These are phyloP conservation scores for Cyphomyrmex costatus DNA, from an alignment of 1,140 invertebrate genomes.

Conservation along the genomic window DNA sequence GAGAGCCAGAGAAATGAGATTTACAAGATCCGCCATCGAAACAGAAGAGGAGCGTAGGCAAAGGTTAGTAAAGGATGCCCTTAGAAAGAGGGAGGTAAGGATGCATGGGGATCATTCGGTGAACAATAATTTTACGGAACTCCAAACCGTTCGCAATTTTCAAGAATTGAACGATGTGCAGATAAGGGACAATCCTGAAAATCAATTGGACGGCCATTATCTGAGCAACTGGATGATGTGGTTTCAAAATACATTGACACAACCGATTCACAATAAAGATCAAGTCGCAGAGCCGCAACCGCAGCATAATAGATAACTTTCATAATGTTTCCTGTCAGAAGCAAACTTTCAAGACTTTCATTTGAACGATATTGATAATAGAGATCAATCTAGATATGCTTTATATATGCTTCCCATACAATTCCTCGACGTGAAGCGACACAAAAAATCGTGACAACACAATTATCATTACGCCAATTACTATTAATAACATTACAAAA, in stretches of 20 bases:
- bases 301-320: constrained; percentile 68
- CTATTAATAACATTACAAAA: constrained; percentile 40
- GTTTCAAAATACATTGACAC: constrained; percentile 79
- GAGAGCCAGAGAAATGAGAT: constrained; percentile 81
- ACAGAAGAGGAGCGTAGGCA: constrained; percentile 80
- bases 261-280: constrained; percentile 72
- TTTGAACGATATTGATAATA: constrained; percentile 18
- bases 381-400: constrained; percentile 50
- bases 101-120: constrained; percentile 72
- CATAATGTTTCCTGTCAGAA: constrained; percentile 24
- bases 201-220: constrained; percentile 77
- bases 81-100: constrained; percentile 80
- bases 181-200: constrained; percentile 76
- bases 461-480: constrained; percentile 39
- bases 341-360: constrained; percentile 4
- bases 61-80: constrained; percentile 80
- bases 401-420: constrained; percentile 59
- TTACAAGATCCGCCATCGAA: constrained; percentile 80
- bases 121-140: constrained; percentile 77
- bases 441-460: constrained; percentile 48
- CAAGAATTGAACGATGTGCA: constrained; percentile 78
- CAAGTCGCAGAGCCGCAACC: constrained; percentile 63
- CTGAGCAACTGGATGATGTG: constrained; percentile 81
- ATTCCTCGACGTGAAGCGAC: constrained; percentile 16
- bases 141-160: constrained; percentile 75